A percentile compares a stretch with the other conserved stretches of the same genome.
Evolutionary conservation across 2,888 invertebrate genomes (phyloP).

Genomic region (Andrena bicolor): DNA sequence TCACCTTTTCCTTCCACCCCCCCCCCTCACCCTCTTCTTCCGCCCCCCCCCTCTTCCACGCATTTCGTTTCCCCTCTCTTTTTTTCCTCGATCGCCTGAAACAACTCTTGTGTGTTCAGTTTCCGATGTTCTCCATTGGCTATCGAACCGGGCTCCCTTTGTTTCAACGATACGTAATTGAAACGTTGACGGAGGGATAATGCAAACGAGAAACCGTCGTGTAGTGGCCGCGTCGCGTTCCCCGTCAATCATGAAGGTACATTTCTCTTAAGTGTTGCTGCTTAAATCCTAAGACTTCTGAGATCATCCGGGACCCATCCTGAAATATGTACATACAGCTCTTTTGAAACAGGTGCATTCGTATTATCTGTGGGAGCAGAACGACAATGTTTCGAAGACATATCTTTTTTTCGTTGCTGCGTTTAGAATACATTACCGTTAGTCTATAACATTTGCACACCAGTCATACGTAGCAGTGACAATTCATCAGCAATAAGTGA

Average conservation of each 20-base stretch:
- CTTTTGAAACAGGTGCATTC: no score
- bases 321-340: no score
- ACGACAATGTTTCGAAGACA: no score
- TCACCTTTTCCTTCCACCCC: slow-evolving; percentile 14
- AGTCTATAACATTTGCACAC: no score
- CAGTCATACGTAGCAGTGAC: no score
- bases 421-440: no score
- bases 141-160: background rate
- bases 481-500: no score
- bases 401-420: no score
- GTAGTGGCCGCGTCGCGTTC: slow-evolving; percentile 39
- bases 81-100: background rate
- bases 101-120: slow-evolving; percentile 14
- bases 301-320: background rate
- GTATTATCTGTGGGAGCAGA: no score
- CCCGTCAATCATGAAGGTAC: slow-evolving; percentile 37
- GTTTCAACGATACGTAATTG: slow-evolving; percentile 9
- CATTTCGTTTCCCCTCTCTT: background rate
- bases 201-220: slow-evolving; percentile 34
- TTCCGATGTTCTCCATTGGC: slow-evolving; percentile 1
- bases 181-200: slow-evolving; percentile 30
- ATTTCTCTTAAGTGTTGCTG: slow-evolving; percentile 9
- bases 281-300: background rate
- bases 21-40: background rate
- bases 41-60: slow-evolving; percentile 9